Conservation (phyloP, 1,140 invertebrate species). For the Solenopsis invicta region DNA sequence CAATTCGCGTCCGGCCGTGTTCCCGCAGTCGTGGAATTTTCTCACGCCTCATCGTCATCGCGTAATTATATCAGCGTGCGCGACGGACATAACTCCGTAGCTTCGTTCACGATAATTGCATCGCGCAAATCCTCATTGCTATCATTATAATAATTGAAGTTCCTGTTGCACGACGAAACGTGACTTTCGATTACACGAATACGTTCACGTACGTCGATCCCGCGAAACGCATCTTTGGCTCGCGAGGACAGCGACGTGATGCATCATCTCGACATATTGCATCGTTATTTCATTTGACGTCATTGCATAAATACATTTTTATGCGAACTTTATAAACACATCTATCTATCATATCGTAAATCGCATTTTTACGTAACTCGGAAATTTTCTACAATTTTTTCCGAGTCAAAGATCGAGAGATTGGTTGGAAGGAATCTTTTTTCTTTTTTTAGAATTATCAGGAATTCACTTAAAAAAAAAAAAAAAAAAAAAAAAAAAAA, state of each 20-base stretch:
- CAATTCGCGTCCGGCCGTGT: neutral
- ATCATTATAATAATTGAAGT: slow-evolving; percentile 57
- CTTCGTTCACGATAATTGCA: slow-evolving; percentile 48
- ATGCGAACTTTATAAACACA: neutral
- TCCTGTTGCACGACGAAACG: slow-evolving; percentile 22
- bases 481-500: neutral
- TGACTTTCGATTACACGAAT: slow-evolving; percentile 44
- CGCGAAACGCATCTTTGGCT: neutral
- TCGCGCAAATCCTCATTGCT: slow-evolving; percentile 20
- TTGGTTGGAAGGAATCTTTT: neutral
- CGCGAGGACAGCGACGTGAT: neutral
- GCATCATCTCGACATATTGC: neutral
- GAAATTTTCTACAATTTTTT: neutral
- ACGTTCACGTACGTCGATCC: neutral
- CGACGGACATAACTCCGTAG: slow-evolving; percentile 1
- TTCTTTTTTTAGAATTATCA: neutral
- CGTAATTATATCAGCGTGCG: slow-evolving; percentile 50
- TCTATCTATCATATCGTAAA: neutral
- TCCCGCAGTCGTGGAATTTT: slow-evolving; percentile 37
- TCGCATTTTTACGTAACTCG: neutral
- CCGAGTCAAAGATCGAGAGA: neutral
- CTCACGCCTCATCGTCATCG: slow-evolving; percentile 43
- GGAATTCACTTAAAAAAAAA: neutral
- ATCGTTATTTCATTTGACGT: slow-evolving; percentile 16
- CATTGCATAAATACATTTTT: slow-evolving; percentile 30